Conservation (phyloP, 2,888 invertebrate species). For the Chesias legatella region DNA sequence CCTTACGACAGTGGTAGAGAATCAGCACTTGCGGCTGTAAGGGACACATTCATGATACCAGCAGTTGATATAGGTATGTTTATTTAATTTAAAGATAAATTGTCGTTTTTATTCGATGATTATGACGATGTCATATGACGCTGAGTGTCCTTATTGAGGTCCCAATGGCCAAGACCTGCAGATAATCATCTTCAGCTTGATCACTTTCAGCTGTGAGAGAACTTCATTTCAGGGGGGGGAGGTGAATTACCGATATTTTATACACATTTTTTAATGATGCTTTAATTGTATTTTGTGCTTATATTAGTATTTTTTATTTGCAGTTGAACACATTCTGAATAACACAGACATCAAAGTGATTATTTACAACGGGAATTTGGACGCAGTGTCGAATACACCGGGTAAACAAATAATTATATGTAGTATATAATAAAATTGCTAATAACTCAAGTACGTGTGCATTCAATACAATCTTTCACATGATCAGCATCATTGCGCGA, state of each 20-base stretch:
- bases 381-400: conserved; percentile 90
- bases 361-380: conserved; percentile 89
- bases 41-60: conserved; percentile 86
- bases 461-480: conserved; percentile 3
- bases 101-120: too few relatives aligned
- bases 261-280: too few relatives aligned
- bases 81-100: not conserved
- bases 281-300: too few relatives aligned
- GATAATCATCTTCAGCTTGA: too few relatives aligned
- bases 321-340: conserved; percentile 84
- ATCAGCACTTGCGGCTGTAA: conserved; percentile 76
- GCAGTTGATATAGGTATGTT: conserved; percentile 80
- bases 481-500: too few relatives aligned
- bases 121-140: too few relatives aligned
- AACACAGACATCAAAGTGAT: conserved; percentile 82
- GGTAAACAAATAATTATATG: conserved; percentile 68
- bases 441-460: conserved; percentile 2
- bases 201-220: too few relatives aligned
- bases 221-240: too few relatives aligned
- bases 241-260: too few relatives aligned
- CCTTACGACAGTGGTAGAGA: conserved; percentile 82
- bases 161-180: too few relatives aligned
- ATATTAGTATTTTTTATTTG: conserved; percentile 32
- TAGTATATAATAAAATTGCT: not conserved
- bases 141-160: too few relatives aligned